Evolutionary conservation across 2,888 invertebrate genomes (phyloP).

Genomic region (Nipponacmea schrenckii): DNA sequence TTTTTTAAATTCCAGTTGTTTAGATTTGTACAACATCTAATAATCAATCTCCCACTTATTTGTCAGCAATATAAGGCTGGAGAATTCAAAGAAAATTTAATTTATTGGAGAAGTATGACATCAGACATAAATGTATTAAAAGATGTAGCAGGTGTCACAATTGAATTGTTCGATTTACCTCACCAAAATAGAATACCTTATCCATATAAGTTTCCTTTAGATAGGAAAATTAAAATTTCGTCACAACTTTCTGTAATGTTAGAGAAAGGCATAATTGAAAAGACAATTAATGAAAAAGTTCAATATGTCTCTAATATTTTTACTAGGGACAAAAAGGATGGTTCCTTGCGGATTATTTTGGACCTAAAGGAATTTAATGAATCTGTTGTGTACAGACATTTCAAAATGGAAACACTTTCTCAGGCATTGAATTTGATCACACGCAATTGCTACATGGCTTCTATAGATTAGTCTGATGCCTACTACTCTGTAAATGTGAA

Average conservation of each 20-base stretch:
- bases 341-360: too few species aligned
- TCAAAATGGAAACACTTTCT: conserved; percentile 34
- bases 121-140: conserved; percentile 6
- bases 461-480: conserved; percentile 16
- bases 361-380: conserved; percentile 6
- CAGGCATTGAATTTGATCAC: conserved; percentile 19
- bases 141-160: neutral
- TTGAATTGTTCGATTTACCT: neutral
- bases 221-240: neutral
- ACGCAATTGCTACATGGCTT: conserved; percentile 1
- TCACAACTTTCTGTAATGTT: neutral
- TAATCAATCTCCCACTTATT: too few species aligned
- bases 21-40: too few species aligned
- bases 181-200: neutral
- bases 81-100: neutral
- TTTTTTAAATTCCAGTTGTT: too few species aligned
- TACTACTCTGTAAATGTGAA: conserved; percentile 9
- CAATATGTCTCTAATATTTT: conserved; percentile 9
- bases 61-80: conserved; percentile 13
- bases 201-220: neutral
- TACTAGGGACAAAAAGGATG: conserved; percentile 6
- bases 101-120: neutral
- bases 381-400: conserved; percentile 26
- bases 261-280: neutral
- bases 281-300: neutral